Percentiles rank a stretch among this genome's conserved stretches.
These are phyloP conservation scores for Drosophila kepulauana DNA, from an alignment of 1,140 invertebrate species.

Conservation along the genomic window DNA sequence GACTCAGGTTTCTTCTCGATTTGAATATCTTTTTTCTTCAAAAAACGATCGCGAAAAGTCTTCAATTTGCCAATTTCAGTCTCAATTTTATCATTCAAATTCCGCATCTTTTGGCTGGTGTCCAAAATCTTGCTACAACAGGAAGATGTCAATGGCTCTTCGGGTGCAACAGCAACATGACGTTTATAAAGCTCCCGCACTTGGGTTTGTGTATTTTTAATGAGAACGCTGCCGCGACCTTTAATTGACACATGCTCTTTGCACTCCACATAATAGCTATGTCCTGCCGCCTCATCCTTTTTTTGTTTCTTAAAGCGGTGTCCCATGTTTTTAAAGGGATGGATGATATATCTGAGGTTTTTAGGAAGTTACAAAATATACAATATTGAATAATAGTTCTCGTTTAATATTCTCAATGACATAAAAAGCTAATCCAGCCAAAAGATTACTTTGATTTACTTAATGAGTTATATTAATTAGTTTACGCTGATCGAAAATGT, in stretches of 20 bases:
- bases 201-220: slow-evolving; percentile 28
- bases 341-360: too few species aligned
- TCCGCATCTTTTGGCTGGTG: slow-evolving; percentile 24
- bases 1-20: not conserved
- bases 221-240: slow-evolving; percentile 16
- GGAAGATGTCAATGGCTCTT: slow-evolving; percentile 1
- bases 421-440: not conserved
- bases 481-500: too few species aligned
- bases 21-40: not conserved
- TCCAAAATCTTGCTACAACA: slow-evolving; percentile 11
- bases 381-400: not conserved
- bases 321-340: not conserved
- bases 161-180: not conserved
- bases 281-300: slow-evolving; percentile 10
- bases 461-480: too few species aligned
- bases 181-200: slow-evolving; percentile 32
- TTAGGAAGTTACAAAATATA: not conserved
- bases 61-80: slow-evolving; percentile 50
- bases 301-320: not conserved
- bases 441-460: too few species aligned
- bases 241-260: slow-evolving; percentile 36
- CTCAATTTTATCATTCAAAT: slow-evolving; percentile 42
- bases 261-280: slow-evolving; percentile 32
- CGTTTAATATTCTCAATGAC: not conserved
- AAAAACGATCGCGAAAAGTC: slow-evolving; percentile 23